Percentiles rank a stretch among this genome's conserved stretches.
Evolutionary conservation across 2,113 vertebrate species (phyloP).

Genomic region (Caloenas nicobarica): DNA sequence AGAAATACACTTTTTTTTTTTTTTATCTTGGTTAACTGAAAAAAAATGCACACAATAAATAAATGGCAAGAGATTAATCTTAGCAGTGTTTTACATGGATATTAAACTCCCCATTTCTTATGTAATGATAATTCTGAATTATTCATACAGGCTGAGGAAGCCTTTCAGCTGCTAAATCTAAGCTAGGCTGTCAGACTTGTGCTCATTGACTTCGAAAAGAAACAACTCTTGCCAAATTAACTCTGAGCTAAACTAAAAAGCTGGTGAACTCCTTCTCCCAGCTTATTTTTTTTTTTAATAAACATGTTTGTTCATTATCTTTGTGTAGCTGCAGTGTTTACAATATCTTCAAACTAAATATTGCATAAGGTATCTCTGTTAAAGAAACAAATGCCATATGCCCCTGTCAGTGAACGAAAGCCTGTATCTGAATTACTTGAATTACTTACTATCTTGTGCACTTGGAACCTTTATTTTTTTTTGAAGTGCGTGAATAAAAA

Average conservation of each 20-base stretch:
- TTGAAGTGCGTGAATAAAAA: neutral
- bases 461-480: neutral
- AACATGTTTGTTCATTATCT: neutral
- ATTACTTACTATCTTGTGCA: neutral
- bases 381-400: neutral
- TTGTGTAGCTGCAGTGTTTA: neutral
- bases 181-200: neutral
- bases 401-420: neutral
- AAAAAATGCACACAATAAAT: neutral
- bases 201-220: neutral
- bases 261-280: neutral
- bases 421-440: neutral
- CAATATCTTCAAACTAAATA: neutral
- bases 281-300: neutral
- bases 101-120: neutral
- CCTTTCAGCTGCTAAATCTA: neutral
- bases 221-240: neutral
- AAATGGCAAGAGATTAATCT: neutral
- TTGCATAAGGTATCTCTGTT: neutral
- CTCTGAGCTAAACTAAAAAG: neutral
- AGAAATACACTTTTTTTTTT: fast-evolving
- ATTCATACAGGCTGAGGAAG: neutral
- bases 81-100: neutral
- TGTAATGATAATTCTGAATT: neutral
- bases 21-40: neutral